Conservation (phyloP, 2,888 invertebrate genomes). For the Nomada ferruginata region DNA sequence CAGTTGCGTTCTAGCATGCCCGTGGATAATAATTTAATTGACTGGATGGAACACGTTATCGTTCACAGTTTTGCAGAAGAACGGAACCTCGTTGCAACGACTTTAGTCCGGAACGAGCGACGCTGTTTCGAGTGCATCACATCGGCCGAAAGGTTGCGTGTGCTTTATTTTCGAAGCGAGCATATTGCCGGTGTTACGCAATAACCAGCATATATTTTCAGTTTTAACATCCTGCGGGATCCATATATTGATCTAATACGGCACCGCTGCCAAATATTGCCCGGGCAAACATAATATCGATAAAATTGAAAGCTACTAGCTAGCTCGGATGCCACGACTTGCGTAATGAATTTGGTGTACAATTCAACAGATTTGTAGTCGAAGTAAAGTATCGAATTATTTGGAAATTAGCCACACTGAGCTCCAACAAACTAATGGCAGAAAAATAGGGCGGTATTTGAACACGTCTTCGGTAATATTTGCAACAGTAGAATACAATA, state of each 20-base stretch:
- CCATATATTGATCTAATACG: slow-evolving; percentile 13
- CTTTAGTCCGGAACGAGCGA: background rate
- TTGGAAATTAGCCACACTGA: too few relatives aligned
- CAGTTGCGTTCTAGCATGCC: too few relatives aligned
- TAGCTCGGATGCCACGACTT: too few relatives aligned
- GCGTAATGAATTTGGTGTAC: background rate
- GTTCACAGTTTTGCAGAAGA: background rate
- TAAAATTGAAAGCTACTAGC: slow-evolving; percentile 9
- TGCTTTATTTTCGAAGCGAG: background rate
- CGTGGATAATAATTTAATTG: background rate
- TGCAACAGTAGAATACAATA: too few relatives aligned
- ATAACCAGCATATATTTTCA: slow-evolving; percentile 19
- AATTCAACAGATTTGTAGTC: too few relatives aligned
- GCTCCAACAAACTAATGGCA: background rate
- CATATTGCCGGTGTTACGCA: background rate
- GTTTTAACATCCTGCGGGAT: slow-evolving; percentile 25
- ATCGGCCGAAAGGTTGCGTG: background rate
- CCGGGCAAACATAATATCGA: slow-evolving; percentile 22
- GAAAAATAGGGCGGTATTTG: too few relatives aligned
- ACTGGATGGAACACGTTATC: background rate
- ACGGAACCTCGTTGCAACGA: background rate
- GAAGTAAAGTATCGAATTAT: too few relatives aligned
- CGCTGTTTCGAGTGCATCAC: background rate
- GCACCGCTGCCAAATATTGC: slow-evolving; percentile 28
- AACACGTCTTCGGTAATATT: too few relatives aligned